Evolutionary conservation across 2,797 vertebrate genomes (phyloP), one percentile per base, ranked within the genome.

Genomic region (Microcaecilia unicolor): DNA sequence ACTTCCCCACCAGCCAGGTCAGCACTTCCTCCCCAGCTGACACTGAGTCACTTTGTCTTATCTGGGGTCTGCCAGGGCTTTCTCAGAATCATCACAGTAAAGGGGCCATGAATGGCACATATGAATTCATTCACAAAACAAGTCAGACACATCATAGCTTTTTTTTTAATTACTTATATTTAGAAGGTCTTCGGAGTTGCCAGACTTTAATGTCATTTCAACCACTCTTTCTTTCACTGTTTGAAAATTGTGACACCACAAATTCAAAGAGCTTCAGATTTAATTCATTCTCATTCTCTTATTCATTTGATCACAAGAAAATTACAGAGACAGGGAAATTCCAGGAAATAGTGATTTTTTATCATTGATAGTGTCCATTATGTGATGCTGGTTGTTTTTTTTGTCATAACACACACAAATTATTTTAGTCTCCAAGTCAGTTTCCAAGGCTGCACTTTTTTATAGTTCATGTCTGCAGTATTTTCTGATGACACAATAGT

Each of bases 21-120:
- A 65, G 54, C 37, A 54, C 51, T 64, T 79, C 67, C 70, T 74
- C 49, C 32, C 78, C 78, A 74, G 75, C 70, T 74, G 76, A 64
- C 9, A 1, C 3, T 77, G 75, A 80, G 54, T 81, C 69, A 79
- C 12, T 12, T 3, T 18, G 18, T 18, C 22, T 5, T 16, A 0
- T 2, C n/a, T 21, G 49, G n/a, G 8, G 0, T 6, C 21, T 6
- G 0, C 28, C 13, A 30, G 61, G 48, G 52, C 41, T 58, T 66
- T 53, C 44, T 61, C 66, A 68, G 52, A 41, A 51, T 40, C 2
- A 44, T 53, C 51, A 48, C 53, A 42, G 37, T n/a, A n/a, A 60
- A 18, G 4, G 15, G 39, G 48, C 29, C 35, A 36, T 10, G 19
- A 11, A 6, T 15, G 26, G 29, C 0, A 0, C 38, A 23, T 25